Evolutionary conservation across 2,888 invertebrate species (phyloP), one percentile per base, ranked within the genome.

Genomic region (Phalangium opilio): DNA sequence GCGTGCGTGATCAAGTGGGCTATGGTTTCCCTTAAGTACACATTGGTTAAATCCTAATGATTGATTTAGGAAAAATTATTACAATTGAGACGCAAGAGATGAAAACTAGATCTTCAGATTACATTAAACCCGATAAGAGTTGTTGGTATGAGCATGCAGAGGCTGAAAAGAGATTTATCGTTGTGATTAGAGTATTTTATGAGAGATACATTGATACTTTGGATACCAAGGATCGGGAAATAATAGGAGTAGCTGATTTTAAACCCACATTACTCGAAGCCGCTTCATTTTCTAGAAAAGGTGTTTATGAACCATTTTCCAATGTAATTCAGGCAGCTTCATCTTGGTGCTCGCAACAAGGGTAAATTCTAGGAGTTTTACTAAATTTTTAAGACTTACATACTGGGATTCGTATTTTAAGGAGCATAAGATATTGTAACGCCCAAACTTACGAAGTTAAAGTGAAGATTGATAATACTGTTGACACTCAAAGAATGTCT

Each of bases 391-490:
- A n/a, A n/a, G n/a, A n/a, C n/a, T n/a, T n/a, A n/a, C n/a, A n/a
- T n/a, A n/a, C n/a, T n/a, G n/a, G n/a, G n/a, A n/a, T 8, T 27
- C 8, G 27, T 27, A 7, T 27, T 27, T 27, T 4, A 27, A 15
- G 19, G 11, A 41, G 32, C 3, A 12, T 57, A 15, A 41, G 47
- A 40, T 43, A 56, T 35, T 50, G 52, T 44, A 56, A 57, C 43
- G 50, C 50, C 14, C 57, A 57, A 36, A 49, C 56, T 2, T n/a
- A 56, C 2, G 55, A 53, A 46, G 43, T 56, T 1, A 57, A 56
- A 44, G 32, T 52, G 12, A 56, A 53, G 42, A 43, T 32, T 42
- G 40, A 41, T 2, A 18, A 48, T 8, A 10, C 35, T 3, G 21
- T 50, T 12, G 41, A 53, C 14, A 35, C 41, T 14, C 44, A 48